Conservation (phyloP, 1,140 invertebrate genomes). For the Manduca sexta region DNA sequence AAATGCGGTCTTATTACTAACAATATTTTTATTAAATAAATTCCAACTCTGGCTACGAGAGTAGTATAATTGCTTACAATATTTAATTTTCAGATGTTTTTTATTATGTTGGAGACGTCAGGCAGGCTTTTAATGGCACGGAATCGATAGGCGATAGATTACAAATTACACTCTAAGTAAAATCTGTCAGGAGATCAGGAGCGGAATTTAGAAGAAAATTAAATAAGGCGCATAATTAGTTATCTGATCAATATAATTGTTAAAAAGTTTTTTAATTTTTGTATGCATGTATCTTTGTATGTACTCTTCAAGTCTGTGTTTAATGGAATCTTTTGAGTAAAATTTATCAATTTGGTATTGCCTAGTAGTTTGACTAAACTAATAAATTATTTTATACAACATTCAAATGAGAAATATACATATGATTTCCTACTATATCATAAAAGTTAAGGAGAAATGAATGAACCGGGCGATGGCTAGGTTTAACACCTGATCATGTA, state of each 20-base stretch:
- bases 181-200: neutral
- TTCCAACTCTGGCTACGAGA: no score
- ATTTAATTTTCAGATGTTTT: conserved; percentile 31
- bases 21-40: no score
- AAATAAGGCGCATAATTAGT: neutral
- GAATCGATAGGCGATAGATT: conserved; percentile 4
- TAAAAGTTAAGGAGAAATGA: neutral
- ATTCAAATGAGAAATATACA: no score
- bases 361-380: no score
- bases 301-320: no score
- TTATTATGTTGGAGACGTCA: conserved; percentile 23
- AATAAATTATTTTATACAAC: no score
- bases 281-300: conserved; percentile 1
- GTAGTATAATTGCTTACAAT: conserved; percentile 5
- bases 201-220: neutral
- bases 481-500: conserved; percentile 4
- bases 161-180: neutral
- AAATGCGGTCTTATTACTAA: no score
- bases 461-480: conserved; percentile 43
- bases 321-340: no score
- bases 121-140: conserved; percentile 17
- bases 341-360: no score
- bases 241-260: neutral
- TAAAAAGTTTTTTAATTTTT: neutral
- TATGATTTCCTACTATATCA: no score